Evolutionary conservation across 2,888 invertebrate genomes (phyloP), one percentile per base, ranked within the genome.

Genomic region (Lissonota sp.): DNA sequence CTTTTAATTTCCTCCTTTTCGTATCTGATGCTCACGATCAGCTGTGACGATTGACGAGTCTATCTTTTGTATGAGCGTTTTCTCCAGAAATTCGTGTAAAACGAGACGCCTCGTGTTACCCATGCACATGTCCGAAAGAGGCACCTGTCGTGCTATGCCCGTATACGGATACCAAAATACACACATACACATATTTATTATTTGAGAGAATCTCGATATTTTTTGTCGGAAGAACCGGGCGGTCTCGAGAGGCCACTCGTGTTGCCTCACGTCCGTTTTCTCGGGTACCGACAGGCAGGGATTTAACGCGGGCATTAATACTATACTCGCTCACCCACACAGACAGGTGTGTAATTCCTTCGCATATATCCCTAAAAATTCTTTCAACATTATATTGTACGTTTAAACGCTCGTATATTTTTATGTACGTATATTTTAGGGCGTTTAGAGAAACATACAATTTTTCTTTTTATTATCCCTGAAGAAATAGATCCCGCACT

Each of bases 211-310:
- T 26, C 26, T 26, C 26, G 26, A 26, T 26, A 26, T 26, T 67
- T 53, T 53, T 26, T 40, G 51, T 62, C 42, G 12, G 46, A 37
- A 10, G 40, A 55, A 62, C 67, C 79, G 73, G 67, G 73, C 79
- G 63, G 73, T 67, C 63, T 49, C 60, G 60, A 26, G 26, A 71
- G 79, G 72, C 83, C 84, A 84, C 86, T 89, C 87, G 84, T 83
- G 84, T 88, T 89, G 88, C 87, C 82, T 86, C 87, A 90, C 90
- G 90, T 90, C 88, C 90, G 90, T 83, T 49, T 49, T 86, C 87
- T 79, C 80, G 42, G 42, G 53, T 44, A 26, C 44, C 44, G 46
- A 58, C 74, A 74, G 55, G 67, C 81, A 80, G 40, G 83, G 85
- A 87, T 86, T 87, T 85, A 76, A 77, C 75, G 58, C 75, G 58